phyloP scores from a whole-genome alignment of 2,113 vertebrate species.

The Talpa occidentalis region DNA sequence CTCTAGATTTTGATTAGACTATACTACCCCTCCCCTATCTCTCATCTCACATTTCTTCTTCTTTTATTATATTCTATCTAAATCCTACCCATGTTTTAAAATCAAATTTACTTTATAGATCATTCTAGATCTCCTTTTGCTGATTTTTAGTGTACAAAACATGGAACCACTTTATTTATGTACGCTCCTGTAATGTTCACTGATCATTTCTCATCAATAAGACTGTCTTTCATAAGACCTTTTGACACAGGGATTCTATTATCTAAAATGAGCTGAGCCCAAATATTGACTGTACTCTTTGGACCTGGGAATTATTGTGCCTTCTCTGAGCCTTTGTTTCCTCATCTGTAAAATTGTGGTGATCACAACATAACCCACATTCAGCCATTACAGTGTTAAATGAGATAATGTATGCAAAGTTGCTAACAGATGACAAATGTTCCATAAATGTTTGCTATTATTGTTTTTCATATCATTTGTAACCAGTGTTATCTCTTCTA shows the following conservation, averaged over 20 bases:
- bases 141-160: not conserved
- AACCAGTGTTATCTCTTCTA: not conserved
- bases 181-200: not conserved
- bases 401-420: not conserved
- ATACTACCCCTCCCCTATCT: rapidly evolving
- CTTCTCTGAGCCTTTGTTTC: not conserved
- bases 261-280: not conserved
- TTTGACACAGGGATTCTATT: not conserved
- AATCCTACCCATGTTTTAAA: not conserved
- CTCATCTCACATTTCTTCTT: not conserved
- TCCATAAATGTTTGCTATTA: not conserved
- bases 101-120: not conserved
- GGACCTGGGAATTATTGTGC: not conserved
- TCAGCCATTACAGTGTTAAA: not conserved
- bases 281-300: not conserved
- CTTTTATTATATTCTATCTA: not conserved
- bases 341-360: not conserved
- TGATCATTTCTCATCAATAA: not conserved
- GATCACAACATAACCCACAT: not conserved
- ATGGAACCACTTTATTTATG: not conserved
- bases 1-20: not conserved
- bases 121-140: not conserved
- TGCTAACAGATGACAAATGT: not conserved
- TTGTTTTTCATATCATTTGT: not conserved
- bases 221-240: not conserved